Evolutionary conservation across 2,113 vertebrate genomes (phyloP), one percentile per base, ranked within the genome.

Genomic region (Neodontobutis hainanensis): DNA sequence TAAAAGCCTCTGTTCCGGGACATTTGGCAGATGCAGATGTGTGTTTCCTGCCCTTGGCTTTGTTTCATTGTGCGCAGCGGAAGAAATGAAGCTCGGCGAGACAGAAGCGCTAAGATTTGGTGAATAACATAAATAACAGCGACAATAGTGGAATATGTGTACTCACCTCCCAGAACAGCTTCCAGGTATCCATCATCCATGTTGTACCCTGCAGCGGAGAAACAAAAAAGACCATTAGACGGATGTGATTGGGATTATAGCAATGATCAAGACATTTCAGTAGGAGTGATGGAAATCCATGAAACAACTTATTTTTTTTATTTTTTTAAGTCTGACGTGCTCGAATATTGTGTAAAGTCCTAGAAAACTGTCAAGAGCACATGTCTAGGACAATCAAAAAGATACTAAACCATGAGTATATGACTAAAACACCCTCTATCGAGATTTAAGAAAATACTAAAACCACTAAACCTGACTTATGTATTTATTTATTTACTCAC

Each of bases 161-260:
- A n/a, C 52, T 55, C 52, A 55, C 52, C 52, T 55, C 52, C 52
- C 52, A 55, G 32, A 5, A 55, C 52, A 34, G 52, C 52, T 34
- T 55, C 52, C 52, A 55, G 34, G 34, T 36, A 55, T 55, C 52
- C 52, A 36, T 55, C 52, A 55, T 55, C 52, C 52, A 55, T 55
- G 52, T 55, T 36, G 52, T 55, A 55, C 1, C 32, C 52, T 34
- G 34, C 52, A 36, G 52, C 11, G 32, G 34, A 55, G 52, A 36
- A 55, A 55, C 52, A 55, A 55, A 55, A n/a, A 2, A 6, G 52
- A 55, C 32, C 52, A 36, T 55, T 36, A 55, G 52, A 55, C 34
- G 12, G 5, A 15, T 5, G 32, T 32, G 34, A 36, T 36, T 55
- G 52, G 52, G 34, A 8, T 36, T 12, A 4, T 55, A 55, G 14